These are phyloP conservation scores for Danio aesculapii DNA, from an alignment of 2,797 vertebrate species.

Conservation along the genomic window DNA sequence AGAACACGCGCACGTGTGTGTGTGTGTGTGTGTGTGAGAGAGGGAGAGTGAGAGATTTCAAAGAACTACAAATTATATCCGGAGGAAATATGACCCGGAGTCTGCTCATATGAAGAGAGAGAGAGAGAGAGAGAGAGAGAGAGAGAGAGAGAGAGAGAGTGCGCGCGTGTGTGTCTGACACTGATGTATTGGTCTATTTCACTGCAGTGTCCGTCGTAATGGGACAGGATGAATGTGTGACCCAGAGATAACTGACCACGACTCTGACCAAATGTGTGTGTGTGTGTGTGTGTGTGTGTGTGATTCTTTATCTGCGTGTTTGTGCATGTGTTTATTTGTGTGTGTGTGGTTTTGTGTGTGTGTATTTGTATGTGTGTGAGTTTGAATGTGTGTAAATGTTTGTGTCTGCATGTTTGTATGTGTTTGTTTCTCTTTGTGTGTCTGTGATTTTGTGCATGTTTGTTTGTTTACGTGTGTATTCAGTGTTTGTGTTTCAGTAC, in stretches of 20 bases:
- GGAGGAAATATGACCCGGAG: conserved; percentile 59
- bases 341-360: too few species aligned
- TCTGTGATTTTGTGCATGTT: too few species aligned
- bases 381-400: too few species aligned
- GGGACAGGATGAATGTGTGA: conserved; percentile 84
- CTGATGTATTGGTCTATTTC: conserved; percentile 87
- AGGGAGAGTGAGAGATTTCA: conserved; percentile 36
- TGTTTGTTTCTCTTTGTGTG: too few species aligned
- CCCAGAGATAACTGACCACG: conserved; percentile 71
- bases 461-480: too few species aligned
- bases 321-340: not conserved
- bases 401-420: too few species aligned
- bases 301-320: conserved; percentile 16
- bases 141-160: not conserved
- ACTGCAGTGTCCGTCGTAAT: conserved; percentile 80
- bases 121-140: not conserved
- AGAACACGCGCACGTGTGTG: too few species aligned
- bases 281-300: too few species aligned
- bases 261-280: not conserved
- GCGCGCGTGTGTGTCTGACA: conserved; percentile 63
- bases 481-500: too few species aligned
- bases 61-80: conserved; percentile 59
- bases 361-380: too few species aligned
- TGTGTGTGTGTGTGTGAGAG: not conserved
- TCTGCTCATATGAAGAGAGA: conserved; percentile 12